A percentile compares a stretch with the other conserved stretches of the same genome.
Evolutionary conservation across 2,888 invertebrate genomes (phyloP).

Genomic region (Tinea semifulvella): DNA sequence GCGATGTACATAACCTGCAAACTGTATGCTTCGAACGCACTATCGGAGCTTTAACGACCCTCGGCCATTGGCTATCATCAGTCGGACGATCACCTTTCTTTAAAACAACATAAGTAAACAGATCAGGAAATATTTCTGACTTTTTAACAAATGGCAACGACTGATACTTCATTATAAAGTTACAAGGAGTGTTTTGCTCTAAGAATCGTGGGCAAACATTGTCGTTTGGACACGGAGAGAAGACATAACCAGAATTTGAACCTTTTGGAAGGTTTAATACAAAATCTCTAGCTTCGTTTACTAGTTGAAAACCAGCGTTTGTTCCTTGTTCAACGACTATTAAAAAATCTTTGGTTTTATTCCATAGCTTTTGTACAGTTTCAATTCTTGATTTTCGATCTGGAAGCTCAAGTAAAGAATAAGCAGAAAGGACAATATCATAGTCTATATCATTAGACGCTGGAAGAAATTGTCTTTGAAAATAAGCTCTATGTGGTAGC

Average conservation of each 20-base stretch:
- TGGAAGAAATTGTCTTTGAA: slow-evolving; percentile 85
- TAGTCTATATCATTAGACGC: slow-evolving; percentile 69
- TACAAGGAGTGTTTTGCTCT: slow-evolving; percentile 77
- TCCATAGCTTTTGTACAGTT: slow-evolving; percentile 82
- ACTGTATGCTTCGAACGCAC: slow-evolving; percentile 76
- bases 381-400: slow-evolving; percentile 72
- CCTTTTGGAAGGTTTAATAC: slow-evolving; percentile 66
- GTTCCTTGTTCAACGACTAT: slow-evolving; percentile 87
- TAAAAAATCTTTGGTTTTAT: slow-evolving; percentile 82
- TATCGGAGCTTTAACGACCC: slow-evolving; percentile 77
- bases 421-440: slow-evolving; percentile 83
- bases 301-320: slow-evolving; percentile 79
- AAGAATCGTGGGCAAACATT: slow-evolving; percentile 76
- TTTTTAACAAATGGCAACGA: slow-evolving; percentile 59
- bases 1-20: slow-evolving; percentile 79
- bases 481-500: slow-evolving; percentile 68
- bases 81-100: slow-evolving; percentile 72
- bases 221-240: slow-evolving; percentile 91
- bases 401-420: slow-evolving; percentile 82
- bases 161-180: slow-evolving; percentile 74
- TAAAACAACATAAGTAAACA: slow-evolving; percentile 83
- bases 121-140: slow-evolving; percentile 54
- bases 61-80: slow-evolving; percentile 75
- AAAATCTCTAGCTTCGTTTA: slow-evolving; percentile 87
- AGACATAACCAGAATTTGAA: slow-evolving; percentile 65